Evolutionary conservation across 2,888 invertebrate species (phyloP), one percentile per base, ranked within the genome.

Genomic region (Myathropa florea): DNA sequence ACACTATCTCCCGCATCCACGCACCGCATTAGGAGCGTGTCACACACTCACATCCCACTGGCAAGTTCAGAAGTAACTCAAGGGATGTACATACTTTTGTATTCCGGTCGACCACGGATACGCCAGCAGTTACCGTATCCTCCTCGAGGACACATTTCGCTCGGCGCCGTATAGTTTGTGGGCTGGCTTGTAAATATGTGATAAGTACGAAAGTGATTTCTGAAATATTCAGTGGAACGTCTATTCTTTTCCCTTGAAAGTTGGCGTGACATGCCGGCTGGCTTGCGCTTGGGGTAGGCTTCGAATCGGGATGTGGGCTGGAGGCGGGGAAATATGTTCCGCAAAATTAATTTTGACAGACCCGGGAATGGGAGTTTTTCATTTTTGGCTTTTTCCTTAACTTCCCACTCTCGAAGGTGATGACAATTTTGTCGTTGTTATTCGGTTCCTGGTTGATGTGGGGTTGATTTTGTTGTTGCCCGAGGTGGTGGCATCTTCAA

Each of bases 161-260:
- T 18, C 18, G 46, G 46, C 39, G 55, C 57, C 24, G 24, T 24
- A 57, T 57, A 57, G 57, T 57, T 57, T 57, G 24, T 57, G 57
- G 24, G 23, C 6, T 57, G 24, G 57, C 57, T 60, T 59, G 76
- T 65, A 53, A 65, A 23, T 46, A 23, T 46, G 53, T 76, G 68
- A 68, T 77, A 77, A 77, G 68, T 77, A 24, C n/a, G 53, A 30
- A 76, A 76, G 76, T 67, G 76, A 68, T 53, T 68, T 67, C 65
- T 60, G 76, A 77, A 61, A 68, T 77, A 46, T 77, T 68, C 53
- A 67, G 30, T 60, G 21, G 60, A n/a, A n/a, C 57, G 67, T 60
- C 65, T 39, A 12, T 57, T 7, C 57, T 7, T 36, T 3, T 26
- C 57, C 36, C 18, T 24, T 24, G 24, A 12, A 24, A 1, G 24